Conservation (phyloP, 2,113 vertebrate genomes). For the Calonectris borealis region DNA sequence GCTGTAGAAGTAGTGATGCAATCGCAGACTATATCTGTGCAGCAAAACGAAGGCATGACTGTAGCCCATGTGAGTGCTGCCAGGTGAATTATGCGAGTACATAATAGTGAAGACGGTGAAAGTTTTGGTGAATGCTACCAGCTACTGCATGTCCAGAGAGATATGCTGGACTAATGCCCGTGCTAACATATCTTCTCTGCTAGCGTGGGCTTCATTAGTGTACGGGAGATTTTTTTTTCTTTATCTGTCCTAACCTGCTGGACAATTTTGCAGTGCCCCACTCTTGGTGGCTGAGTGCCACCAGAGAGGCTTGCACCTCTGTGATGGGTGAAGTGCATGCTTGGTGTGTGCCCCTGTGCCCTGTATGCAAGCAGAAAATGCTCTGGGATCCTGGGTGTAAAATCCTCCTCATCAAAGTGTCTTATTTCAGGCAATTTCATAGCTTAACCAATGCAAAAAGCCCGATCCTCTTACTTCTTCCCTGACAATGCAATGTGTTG, state of each 20-base stretch:
- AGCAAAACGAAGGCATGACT: neutral
- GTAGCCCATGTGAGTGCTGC: neutral
- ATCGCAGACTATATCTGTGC: neutral
- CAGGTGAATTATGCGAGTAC: neutral
- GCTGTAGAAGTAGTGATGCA: neutral
- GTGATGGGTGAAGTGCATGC: neutral
- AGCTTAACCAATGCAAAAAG: neutral
- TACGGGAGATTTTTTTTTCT: neutral
- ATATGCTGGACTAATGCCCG: neutral
- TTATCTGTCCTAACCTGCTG: neutral
- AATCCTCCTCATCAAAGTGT: neutral
- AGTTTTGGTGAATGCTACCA: neutral
- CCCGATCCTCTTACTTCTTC: neutral
- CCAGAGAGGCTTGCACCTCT: neutral
- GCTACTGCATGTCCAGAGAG: neutral
- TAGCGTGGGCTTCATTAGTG: neutral
- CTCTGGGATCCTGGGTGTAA: neutral
- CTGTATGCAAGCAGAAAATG: neutral
- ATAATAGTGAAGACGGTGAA: neutral
- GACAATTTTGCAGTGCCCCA: neutral
- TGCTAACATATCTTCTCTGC: neutral
- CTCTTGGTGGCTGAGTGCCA: neutral
- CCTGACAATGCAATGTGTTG: neutral
- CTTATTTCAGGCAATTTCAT: neutral
- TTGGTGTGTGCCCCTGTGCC: neutral